Conservation (phyloP, 2,797 vertebrate species). For the Microhierax caerulescens region DNA sequence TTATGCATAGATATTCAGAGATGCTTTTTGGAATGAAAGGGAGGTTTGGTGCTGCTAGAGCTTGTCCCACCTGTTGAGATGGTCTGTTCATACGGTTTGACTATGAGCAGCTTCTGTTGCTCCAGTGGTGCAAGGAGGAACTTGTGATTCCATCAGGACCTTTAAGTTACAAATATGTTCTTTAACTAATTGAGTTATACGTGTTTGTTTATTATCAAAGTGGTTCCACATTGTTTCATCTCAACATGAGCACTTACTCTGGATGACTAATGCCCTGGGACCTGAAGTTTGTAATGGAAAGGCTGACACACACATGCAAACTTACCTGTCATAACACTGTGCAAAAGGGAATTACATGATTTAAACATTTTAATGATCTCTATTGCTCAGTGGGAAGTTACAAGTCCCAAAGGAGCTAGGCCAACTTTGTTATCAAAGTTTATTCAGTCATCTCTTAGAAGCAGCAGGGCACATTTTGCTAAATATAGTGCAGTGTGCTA, state of each 20-base stretch:
- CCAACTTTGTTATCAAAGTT: constrained; percentile 60
- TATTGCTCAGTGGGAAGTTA: constrained; percentile 39
- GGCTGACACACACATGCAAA: background rate
- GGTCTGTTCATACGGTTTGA: background rate
- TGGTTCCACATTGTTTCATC: background rate
- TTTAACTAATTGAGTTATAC: background rate
- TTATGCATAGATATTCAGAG: background rate
- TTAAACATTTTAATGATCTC: constrained; percentile 46
- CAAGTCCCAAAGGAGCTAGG: constrained; percentile 38
- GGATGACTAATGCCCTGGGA: constrained; percentile 3
- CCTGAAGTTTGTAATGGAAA: constrained; percentile 36
- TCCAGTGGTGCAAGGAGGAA: background rate
- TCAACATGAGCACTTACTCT: background rate
- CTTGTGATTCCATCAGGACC: background rate
- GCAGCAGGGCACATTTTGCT: constrained; percentile 16
- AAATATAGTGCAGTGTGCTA: constrained; percentile 36
- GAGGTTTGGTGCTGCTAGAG: background rate
- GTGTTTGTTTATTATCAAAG: background rate
- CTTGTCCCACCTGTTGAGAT: background rate
- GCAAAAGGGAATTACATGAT: constrained; percentile 58
- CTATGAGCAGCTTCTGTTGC: background rate
- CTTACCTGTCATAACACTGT: constrained; percentile 21
- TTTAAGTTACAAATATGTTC: background rate
- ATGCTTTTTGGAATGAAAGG: background rate
- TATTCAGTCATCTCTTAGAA: constrained; percentile 45